Base-by-base conservation (phyloP, 2,113 vertebrate species). In the Dendropsophus ebraccatus region DNA sequence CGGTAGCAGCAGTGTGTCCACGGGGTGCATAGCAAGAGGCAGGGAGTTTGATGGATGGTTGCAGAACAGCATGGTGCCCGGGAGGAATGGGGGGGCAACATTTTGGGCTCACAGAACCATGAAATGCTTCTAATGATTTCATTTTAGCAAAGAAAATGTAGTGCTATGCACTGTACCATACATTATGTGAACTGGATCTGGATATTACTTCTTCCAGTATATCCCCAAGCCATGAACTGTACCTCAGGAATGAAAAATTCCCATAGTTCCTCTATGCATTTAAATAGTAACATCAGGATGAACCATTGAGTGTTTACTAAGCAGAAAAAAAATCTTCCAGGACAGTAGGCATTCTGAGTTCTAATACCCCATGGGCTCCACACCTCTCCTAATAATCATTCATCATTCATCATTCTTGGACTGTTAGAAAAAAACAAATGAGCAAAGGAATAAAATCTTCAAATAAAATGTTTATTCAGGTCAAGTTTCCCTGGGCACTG, bases 91-190 rank as follows among this genome's bases (percentile, higher is more conserved):
- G 60, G 80, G 62, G 47, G n/a, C 45, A 69, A 67, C 62, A 82
- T 82, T 82, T 82, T 70, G 60, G 62, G 60, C 80, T 82, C 62
- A 69, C 16, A 69, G 80, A 82, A 47, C 60, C 80, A 82, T 82
- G 80, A 82, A 82, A 82, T 82, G 62, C 45, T 69, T 65, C 62
- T 82, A 82, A 69, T 82, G 80, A 70, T 82, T 82, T 69, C 79
- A 81, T 82, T 82, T 82, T 67, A 32, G 30, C 16, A 70, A 69
- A 30, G 47, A 65, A 70, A 69, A 82, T 70, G 45, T 69, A 81
- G 79, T 19, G 60, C 45, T 35, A 50, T 70, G 41, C 41, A 81
- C 80, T 82, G 80, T 49, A 50, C 67, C 60, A 82, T 82, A 82
- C 62, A 52, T 82, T 69, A 82, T 82, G 67, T 69, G 80, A 82